Base-by-base conservation (phyloP, 2,113 vertebrate species). In the Eidolon helvum region DNA sequence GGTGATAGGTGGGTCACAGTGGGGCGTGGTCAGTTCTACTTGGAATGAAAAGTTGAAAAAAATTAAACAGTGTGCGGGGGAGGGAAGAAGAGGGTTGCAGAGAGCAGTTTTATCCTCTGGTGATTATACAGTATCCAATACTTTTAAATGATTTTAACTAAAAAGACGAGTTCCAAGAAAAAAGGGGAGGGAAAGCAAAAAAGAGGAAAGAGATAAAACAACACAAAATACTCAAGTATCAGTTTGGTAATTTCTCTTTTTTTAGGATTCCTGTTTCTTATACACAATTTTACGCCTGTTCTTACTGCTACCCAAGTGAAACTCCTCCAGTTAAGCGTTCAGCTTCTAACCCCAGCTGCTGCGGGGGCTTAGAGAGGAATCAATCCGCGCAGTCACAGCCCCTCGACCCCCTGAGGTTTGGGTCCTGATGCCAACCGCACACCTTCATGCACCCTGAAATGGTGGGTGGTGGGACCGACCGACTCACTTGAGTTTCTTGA, bases 401-500 rank as follows among this genome's bases (percentile, higher is more conserved):
- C 38, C 63, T 8, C 19, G 7, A 1, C 65, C 1, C 66, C 38
- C 72, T 19, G 35, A 57, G 72, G 16, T 38, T 40, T 15, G 59
- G 22, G 48, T 19, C 45, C 50, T 4, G 77, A 0, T 0, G 26
- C 33, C 78, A 22, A 14, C 33, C 53, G 3, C 50, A 24, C 89
- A 22, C 63, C 16, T 18, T 7, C 5, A 5, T 0, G 69, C 50
- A 24, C 57, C 72, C 69, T 0, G 22, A 53, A 2, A 10, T 0
- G 45, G 12, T 0, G 83, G 11, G 28, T 43, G 18, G 59, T 26
- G 22, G 65, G 61, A 15, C 15, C 10, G 12, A 5, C 11, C 2
- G 35, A 99, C 99, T 99, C 98, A 99, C 99, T 99, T 99, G 77
- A 99, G 98, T 93, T 99, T 99, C 97, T 99, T 99, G 98, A 99